Conservation (phyloP, 1,140 invertebrate species). For the Drosophila novamexicana region DNA sequence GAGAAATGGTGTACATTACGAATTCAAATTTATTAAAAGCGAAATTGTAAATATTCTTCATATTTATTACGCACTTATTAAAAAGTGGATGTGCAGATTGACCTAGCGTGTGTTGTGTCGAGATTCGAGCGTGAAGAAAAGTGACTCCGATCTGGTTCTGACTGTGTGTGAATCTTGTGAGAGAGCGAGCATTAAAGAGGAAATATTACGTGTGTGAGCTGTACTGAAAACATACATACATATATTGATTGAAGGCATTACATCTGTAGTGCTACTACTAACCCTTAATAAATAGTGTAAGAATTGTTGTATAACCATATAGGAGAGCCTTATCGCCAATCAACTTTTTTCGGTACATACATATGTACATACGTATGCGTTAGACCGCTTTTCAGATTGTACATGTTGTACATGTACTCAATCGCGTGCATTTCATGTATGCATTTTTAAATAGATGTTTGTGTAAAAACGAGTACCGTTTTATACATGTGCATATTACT, state of each 20-base stretch:
- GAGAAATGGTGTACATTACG: conserved; percentile 58
- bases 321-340: conserved; percentile 48
- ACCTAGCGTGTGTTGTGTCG: conserved; percentile 67
- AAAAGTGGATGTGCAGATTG: conserved; percentile 71
- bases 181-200: conserved; percentile 67
- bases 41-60: conserved; percentile 78
- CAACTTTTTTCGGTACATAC: conserved; percentile 23
- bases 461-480: neutral
- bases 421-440: neutral
- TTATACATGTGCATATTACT: neutral
- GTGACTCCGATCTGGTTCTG: conserved; percentile 68
- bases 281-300: conserved; percentile 73
- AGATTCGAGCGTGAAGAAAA: conserved; percentile 70
- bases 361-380: conserved; percentile 1
- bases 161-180: conserved; percentile 81
- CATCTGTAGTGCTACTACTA: conserved; percentile 65
- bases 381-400: neutral
- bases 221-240: conserved; percentile 57
- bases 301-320: conserved; percentile 77
- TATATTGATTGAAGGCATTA: conserved; percentile 65
- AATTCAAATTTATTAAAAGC: conserved; percentile 58
- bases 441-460: neutral
- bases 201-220: conserved; percentile 71
- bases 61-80: conserved; percentile 73
- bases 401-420: conserved; percentile 3